Conservation (phyloP, 2,888 invertebrate genomes). For the Mesorhabditis belari region DNA sequence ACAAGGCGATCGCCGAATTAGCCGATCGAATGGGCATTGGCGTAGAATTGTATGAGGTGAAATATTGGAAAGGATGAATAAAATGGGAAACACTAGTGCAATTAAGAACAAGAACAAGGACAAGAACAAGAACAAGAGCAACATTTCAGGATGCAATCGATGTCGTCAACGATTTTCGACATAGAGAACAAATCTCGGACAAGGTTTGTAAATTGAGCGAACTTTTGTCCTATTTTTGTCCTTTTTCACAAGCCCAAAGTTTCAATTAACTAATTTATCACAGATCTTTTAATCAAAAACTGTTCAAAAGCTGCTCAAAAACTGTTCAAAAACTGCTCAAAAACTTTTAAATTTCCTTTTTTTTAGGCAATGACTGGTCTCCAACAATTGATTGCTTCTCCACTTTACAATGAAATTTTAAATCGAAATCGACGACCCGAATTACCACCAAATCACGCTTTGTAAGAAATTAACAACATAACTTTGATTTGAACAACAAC, state of each 20-base stretch:
- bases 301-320: no score
- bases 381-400: not conserved
- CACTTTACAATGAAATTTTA: not conserved
- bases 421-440: not conserved
- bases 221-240: no score
- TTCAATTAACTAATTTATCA: no score
- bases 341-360: no score
- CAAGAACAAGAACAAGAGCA: no score
- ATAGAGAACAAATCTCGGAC: constrained; percentile 15
- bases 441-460: not conserved
- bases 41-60: constrained; percentile 3
- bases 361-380: not conserved
- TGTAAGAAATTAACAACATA: no score
- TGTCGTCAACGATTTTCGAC: not conserved
- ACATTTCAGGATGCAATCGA: constrained; percentile 7
- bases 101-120: no score
- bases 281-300: no score
- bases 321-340: no score
- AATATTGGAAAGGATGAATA: constrained; percentile 1
- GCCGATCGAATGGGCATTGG: constrained; percentile 9
- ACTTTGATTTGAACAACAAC: no score
- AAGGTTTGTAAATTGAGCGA: constrained; percentile 17
- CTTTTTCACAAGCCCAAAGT: no score
- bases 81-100: constrained; percentile 9
- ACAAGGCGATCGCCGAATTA: not conserved